Base-by-base conservation (phyloP, 2,888 invertebrate species). In the Chymomyza amoena region DNA sequence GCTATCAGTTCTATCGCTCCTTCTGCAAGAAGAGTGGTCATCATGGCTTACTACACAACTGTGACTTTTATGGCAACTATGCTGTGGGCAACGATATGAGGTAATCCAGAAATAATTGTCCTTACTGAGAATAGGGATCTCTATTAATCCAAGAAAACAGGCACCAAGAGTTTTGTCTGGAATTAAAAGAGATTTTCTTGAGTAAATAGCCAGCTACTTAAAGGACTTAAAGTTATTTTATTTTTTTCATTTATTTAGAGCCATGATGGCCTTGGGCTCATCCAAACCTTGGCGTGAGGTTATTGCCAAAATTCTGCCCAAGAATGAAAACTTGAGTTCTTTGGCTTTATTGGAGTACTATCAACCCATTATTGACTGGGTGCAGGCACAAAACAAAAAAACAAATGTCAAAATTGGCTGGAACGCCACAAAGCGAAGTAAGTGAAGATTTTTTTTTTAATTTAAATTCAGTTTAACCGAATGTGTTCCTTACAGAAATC, bases 31-130 rank as follows among this genome's bases (percentile, higher is more conserved):
- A 95, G 75, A 96, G 96, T 5, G 95, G 95, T 0, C 94, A 97
- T 89, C 95, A 94, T 0, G 93, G 93, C 6, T 94, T 95, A 7
- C 93, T 98, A 7, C 95, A 97, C 68, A 94, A 95, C 83, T 98
- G 97, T 88, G 97, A 97, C 87, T 97, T 97, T 84, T 96, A 96
- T 90, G 93, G 94, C 81, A 96, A 95, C 80, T 93, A 93, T 2
- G 94, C 94, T 56, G 97, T 97, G 61, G 97, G 97, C 67, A 94
- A 95, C 79, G 93, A 93, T 10, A 89, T 95, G 0, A 92, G 93
- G 90, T 90, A 66, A 64, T 76, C 59, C 32, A 28, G 0, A 18
- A 28, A 2, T n/a, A 54, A 89, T 84, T 4, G n/a, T n/a, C n/a
- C n/a, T n/a, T n/a, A n/a, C n/a, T n/a, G n/a, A n/a, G n/a, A n/a